These are phyloP conservation scores for Abrostola triplasia DNA, from an alignment of 2,888 invertebrate genomes.

Conservation along the genomic window DNA sequence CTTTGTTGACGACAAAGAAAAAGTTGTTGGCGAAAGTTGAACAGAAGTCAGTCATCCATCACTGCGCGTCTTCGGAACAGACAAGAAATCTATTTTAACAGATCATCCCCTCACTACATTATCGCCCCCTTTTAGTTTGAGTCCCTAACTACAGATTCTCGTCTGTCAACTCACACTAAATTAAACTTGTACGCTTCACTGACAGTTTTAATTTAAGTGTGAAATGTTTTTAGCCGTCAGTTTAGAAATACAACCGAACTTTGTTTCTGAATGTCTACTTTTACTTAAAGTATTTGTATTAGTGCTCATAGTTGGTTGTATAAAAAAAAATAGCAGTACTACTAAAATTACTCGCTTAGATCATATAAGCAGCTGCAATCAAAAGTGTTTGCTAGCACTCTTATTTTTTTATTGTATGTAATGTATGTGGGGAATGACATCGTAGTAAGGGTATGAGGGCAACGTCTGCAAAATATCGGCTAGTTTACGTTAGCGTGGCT, in stretches of 20 bases:
- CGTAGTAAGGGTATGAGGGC: conserved; percentile 53
- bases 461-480: conserved; percentile 75
- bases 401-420: background rate
- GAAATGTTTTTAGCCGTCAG: conserved; percentile 23
- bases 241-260: background rate
- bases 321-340: too few species aligned
- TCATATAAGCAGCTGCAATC: too few species aligned
- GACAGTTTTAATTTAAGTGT: conserved; percentile 55
- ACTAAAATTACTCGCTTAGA: too few species aligned
- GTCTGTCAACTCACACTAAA: conserved; percentile 54
- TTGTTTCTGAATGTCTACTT: background rate
- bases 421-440: conserved; percentile 9
- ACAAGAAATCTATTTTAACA: conserved; percentile 84
- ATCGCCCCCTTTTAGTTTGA: conserved; percentile 74
- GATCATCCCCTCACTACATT: conserved; percentile 83
- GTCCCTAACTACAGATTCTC: conserved; percentile 68
- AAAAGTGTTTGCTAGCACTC: background rate
- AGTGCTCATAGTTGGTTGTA: too few species aligned
- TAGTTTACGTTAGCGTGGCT: conserved; percentile 76
- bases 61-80: conserved; percentile 78
- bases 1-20: conserved; percentile 60
- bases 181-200: conserved; percentile 22
- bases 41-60: conserved; percentile 83
- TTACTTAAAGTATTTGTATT: background rate
- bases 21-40: conserved; percentile 70